A percentile compares a stretch with the other conserved stretches of the same genome.
These are phyloP conservation scores for Drosophila multiciliata DNA, from an alignment of 2,888 invertebrate genomes.

Conservation along the genomic window DNA sequence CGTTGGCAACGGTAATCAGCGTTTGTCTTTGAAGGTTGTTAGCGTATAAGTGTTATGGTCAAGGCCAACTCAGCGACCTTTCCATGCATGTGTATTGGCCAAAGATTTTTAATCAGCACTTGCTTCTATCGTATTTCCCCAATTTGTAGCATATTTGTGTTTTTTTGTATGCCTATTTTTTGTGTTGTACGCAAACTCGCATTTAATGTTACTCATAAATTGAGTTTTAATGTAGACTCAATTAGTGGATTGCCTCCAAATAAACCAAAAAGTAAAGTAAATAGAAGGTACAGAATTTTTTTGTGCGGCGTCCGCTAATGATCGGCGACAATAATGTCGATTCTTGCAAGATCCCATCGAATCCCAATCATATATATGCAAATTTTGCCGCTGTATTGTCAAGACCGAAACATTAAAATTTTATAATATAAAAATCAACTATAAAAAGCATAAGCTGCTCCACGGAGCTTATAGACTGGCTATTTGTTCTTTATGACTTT, in stretches of 20 bases:
- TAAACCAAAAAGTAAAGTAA: slow-evolving; percentile 26
- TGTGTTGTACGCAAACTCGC: slow-evolving; percentile 16
- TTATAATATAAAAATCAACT: slow-evolving; percentile 54
- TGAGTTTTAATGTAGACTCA: slow-evolving; percentile 71
- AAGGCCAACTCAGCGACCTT: slow-evolving; percentile 56
- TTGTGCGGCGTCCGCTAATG: slow-evolving; percentile 35
- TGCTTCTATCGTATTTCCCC: slow-evolving; percentile 32
- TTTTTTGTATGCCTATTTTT: not conserved
- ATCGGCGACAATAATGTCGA: slow-evolving; percentile 29
- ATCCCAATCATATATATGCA: slow-evolving; percentile 66
- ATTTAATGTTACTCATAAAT: slow-evolving; percentile 57
- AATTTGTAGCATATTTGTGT: slow-evolving; percentile 15
- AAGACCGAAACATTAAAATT: slow-evolving; percentile 73
- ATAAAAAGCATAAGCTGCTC: slow-evolving; percentile 35
- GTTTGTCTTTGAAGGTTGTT: slow-evolving; percentile 74
- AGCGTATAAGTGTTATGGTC: slow-evolving; percentile 77
- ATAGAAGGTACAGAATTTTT: slow-evolving; percentile 40
- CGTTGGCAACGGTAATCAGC: slow-evolving; percentile 68
- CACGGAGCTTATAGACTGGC: slow-evolving; percentile 12
- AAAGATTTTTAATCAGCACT: slow-evolving; percentile 68
- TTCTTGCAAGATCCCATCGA: slow-evolving; percentile 50
- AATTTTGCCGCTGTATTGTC: slow-evolving; percentile 66
- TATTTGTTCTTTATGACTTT: slow-evolving; percentile 29
- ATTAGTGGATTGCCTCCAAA: slow-evolving; percentile 42
- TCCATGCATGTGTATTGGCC: slow-evolving; percentile 41